Percentiles rank a stretch among this genome's conserved stretches.
Conservation (phyloP, 2,113 vertebrate genomes). For the Zapus hudsonius region DNA sequence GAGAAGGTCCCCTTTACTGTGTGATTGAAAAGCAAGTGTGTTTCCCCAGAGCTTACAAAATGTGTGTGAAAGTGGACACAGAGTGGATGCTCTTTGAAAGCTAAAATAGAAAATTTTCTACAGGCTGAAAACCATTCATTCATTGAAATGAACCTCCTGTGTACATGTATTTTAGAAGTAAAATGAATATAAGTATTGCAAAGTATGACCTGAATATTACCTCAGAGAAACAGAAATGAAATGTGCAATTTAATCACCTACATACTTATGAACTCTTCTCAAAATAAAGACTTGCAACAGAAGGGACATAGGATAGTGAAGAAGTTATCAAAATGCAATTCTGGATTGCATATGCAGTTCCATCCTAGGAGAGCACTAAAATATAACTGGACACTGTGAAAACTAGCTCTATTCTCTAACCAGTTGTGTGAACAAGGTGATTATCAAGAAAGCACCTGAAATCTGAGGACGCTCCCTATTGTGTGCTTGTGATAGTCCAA, state of each 20-base stretch:
- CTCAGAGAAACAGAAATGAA: background rate
- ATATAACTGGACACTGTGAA: background rate
- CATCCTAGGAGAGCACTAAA: background rate
- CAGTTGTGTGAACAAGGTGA: background rate
- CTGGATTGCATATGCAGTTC: background rate
- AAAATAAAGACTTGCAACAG: background rate
- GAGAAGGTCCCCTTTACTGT: background rate
- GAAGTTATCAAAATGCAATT: background rate
- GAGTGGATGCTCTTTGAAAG: background rate
- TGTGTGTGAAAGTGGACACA: background rate
- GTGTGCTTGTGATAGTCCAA: background rate
- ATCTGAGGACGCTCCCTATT: background rate
- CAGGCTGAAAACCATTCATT: background rate
- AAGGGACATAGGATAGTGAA: background rate
- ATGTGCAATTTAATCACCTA: background rate
- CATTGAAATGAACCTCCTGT: background rate
- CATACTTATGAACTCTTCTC: background rate
- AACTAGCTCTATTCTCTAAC: background rate
- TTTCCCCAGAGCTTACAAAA: background rate
- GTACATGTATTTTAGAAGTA: background rate
- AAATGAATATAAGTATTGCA: background rate
- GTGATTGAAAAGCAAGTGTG: background rate
- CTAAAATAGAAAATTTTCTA: background rate
- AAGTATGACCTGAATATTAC: background rate
- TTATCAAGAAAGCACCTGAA: background rate